Evolutionary conservation across 2,113 vertebrate species (phyloP).

Genomic region (Balaenoptera acutorostrata): DNA sequence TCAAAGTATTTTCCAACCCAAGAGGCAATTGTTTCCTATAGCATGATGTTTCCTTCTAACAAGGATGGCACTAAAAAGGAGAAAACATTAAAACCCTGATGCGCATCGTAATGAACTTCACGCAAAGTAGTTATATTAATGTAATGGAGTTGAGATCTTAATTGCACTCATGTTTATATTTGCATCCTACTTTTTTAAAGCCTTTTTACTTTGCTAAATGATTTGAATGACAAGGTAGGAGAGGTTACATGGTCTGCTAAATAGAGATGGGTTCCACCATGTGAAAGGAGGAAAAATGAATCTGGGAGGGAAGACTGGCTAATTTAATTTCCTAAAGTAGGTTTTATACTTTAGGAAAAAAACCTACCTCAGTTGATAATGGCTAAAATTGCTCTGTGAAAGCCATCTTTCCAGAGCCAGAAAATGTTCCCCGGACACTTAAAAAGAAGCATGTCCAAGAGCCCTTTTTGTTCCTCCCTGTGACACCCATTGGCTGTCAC

Average conservation of each 20-base stretch:
- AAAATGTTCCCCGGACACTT: conserved; percentile 60
- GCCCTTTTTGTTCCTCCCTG: conserved; percentile 59
- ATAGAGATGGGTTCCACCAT: conserved; percentile 56
- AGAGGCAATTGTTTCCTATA: conserved; percentile 69
- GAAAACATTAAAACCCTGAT: conserved; percentile 75
- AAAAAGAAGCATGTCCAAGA: conserved; percentile 61
- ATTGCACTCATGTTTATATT: conserved; percentile 72
- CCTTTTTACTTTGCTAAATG: conserved; percentile 73
- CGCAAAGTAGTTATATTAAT: conserved; percentile 74
- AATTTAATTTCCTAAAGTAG: conserved; percentile 75
- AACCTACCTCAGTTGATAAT: conserved; percentile 65
- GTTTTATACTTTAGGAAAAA: conserved; percentile 48
- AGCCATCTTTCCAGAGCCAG: conserved; percentile 63
- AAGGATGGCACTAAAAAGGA: conserved; percentile 64
- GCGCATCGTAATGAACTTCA: conserved; percentile 67
- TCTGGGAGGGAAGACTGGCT: conserved; percentile 63
- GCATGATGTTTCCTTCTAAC: conserved; percentile 63
- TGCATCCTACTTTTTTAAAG: conserved; percentile 65
- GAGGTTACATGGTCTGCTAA: conserved; percentile 65
- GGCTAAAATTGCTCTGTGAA: conserved; percentile 68
- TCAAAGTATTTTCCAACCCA: conserved; percentile 68
- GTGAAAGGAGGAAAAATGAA: conserved; percentile 57
- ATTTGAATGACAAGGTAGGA: conserved; percentile 65
- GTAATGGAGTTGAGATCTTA: conserved; percentile 74
- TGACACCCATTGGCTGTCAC: conserved; percentile 62